These are phyloP conservation scores for Willowsia nigromaculata DNA, from an alignment of 2,888 invertebrate genomes.

Conservation along the genomic window DNA sequence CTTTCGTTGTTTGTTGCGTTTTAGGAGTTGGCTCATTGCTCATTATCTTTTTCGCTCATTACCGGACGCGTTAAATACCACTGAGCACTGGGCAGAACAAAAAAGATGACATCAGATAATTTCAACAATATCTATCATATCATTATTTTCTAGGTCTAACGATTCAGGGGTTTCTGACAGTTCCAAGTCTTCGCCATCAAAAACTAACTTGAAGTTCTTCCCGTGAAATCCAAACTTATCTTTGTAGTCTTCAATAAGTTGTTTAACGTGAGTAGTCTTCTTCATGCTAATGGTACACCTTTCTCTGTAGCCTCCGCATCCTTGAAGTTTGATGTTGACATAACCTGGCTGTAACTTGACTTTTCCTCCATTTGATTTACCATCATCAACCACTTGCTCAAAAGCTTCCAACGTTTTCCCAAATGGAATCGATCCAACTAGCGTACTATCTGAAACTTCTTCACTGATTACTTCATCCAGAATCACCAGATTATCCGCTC, in stretches of 20 bases:
- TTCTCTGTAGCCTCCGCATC: constrained; percentile 34
- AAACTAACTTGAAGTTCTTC: constrained; percentile 38
- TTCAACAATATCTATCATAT: constrained; percentile 56
- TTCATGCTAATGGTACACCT: neutral
- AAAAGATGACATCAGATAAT: neutral
- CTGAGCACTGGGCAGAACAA: too few relatives aligned
- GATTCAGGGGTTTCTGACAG: constrained; percentile 53
- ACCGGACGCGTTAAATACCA: too few relatives aligned
- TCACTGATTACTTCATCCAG: neutral
- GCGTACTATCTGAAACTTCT: constrained; percentile 5
- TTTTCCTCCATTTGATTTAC: neutral
- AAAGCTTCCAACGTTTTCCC: constrained; percentile 17
- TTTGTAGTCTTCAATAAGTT: constrained; percentile 41
- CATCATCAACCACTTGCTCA: neutral
- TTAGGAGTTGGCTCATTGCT: too few relatives aligned
- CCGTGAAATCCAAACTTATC: constrained; percentile 30
- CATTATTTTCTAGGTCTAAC: constrained; percentile 49
- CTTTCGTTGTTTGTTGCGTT: too few relatives aligned
- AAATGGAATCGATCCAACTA: constrained; percentile 11
- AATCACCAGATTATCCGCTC: constrained; percentile 33
- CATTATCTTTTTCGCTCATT: too few relatives aligned
- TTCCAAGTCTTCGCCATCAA: constrained; percentile 51
- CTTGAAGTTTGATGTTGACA: constrained; percentile 41
- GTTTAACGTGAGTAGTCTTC: constrained; percentile 22
- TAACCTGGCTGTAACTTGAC: neutral